Evolutionary conservation across 2,797 vertebrate species (phyloP).

Genomic region (Parauchenoglanis ngamensis): DNA sequence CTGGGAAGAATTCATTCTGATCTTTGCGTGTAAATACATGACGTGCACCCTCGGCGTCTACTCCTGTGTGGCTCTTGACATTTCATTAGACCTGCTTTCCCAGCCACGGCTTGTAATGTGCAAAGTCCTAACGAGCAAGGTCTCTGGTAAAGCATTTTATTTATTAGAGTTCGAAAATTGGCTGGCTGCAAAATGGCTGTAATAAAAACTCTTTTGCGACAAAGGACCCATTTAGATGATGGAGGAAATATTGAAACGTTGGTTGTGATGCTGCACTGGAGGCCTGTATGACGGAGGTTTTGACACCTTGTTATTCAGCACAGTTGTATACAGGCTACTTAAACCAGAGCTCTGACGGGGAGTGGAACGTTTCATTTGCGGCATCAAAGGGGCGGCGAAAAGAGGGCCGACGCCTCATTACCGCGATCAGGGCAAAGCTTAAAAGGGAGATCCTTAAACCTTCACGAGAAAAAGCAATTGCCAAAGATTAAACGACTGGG

Average conservation of each 20-base stretch:
- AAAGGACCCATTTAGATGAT: background rate
- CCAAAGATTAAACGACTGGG: conserved; percentile 50
- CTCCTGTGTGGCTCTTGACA: background rate
- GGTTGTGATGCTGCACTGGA: background rate
- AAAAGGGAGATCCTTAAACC: conserved; percentile 52
- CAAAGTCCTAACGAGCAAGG: background rate
- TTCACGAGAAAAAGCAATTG: conserved; percentile 25
- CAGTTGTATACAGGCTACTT: background rate
- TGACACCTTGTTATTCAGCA: conserved; percentile 18
- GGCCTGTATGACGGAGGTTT: background rate
- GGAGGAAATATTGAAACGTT: background rate
- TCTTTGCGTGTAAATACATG: background rate
- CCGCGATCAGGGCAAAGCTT: conserved; percentile 38
- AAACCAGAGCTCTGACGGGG: background rate
- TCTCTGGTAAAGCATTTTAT: background rate
- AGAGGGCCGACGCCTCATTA: conserved; percentile 37
- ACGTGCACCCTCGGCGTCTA: background rate
- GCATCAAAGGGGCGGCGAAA: background rate
- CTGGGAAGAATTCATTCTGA: background rate
- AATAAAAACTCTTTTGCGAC: background rate
- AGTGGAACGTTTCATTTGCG: conserved; percentile 21
- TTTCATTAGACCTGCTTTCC: background rate
- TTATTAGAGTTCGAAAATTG: background rate
- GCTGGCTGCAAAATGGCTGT: background rate
- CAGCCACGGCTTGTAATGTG: background rate